phyloP scores from a whole-genome alignment of 2,113 vertebrate species.

The Lepus timidus region DNA sequence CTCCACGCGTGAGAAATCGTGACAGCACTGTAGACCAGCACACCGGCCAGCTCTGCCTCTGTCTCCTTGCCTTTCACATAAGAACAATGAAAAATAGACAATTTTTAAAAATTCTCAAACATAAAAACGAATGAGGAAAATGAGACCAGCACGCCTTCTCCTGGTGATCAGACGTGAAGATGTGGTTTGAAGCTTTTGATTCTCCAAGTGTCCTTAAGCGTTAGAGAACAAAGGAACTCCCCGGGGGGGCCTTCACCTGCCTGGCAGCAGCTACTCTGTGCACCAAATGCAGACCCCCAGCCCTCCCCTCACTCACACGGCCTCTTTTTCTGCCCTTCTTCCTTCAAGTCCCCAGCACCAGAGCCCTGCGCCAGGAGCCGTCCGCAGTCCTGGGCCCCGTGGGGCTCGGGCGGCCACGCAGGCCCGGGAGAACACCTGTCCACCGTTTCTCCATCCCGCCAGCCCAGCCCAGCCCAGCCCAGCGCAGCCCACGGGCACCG shows the following conservation, averaged over 20 bases:
- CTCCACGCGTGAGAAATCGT: too few species aligned
- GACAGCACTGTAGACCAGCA: too few species aligned
- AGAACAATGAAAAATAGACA: too few species aligned
- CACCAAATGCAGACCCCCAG: neutral
- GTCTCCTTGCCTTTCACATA: too few species aligned
- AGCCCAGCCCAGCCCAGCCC: too few species aligned
- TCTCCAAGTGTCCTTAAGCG: neutral
- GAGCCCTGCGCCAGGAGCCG: neutral
- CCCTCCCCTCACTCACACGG: neutral
- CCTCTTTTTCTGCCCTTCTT: neutral
- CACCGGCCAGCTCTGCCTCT: too few species aligned
- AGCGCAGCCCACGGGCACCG: neutral
- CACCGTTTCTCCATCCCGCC: too few species aligned
- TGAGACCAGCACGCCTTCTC: neutral
- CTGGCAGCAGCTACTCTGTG: neutral
- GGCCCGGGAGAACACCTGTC: neutral
- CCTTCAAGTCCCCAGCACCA: neutral
- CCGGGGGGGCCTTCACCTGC: neutral
- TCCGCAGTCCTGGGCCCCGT: neutral
- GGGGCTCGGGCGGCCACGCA: neutral
- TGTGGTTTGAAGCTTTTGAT: conserved; percentile 51
- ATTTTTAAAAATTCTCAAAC: neutral
- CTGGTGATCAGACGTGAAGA: conserved; percentile 9
- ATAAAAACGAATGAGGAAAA: neutral
- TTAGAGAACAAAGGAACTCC: conserved; percentile 35